Conservation (phyloP, 2,888 invertebrate species). For the Trissoscelio sp. region DNA sequence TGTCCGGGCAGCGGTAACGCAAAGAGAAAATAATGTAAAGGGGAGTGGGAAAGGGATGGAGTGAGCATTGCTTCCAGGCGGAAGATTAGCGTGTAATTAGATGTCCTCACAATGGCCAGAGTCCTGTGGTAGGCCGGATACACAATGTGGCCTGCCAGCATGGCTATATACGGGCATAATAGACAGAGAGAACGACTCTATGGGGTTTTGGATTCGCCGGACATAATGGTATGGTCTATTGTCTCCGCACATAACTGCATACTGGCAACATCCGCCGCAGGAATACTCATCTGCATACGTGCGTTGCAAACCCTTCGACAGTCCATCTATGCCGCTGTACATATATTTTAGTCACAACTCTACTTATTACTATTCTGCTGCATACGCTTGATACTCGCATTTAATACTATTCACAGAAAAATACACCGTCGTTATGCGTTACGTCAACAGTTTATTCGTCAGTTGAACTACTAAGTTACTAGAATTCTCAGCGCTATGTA, state of each 20-base stretch:
- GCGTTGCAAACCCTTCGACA: conserved; percentile 74
- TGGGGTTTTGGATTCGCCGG: conserved; percentile 79
- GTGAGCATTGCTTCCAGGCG: conserved; percentile 68
- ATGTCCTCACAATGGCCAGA: conserved; percentile 77
- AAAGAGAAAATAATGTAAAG: conserved; percentile 21
- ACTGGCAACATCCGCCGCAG: conserved; percentile 78
- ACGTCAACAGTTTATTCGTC: background rate
- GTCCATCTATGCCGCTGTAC: conserved; percentile 68
- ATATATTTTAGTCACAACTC: conserved; percentile 58
- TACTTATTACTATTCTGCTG: conserved; percentile 52
- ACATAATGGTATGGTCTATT: conserved; percentile 78
- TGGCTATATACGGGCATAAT: conserved; percentile 73
- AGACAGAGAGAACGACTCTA: conserved; percentile 77
- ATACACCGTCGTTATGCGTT: too few species aligned
- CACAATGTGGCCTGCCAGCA: conserved; percentile 78
- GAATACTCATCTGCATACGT: conserved; percentile 78
- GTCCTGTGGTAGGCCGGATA: conserved; percentile 75
- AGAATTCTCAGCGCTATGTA: too few species aligned
- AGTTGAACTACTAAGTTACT: too few species aligned
- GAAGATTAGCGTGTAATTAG: conserved; percentile 80
- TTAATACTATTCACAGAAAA: conserved; percentile 10
- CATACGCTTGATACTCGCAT: conserved; percentile 22
- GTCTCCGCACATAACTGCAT: conserved; percentile 77
- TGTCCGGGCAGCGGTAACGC: conserved; percentile 30
- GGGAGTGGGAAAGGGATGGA: conserved; percentile 22